Base-by-base conservation (phyloP, 1,140 invertebrate species). In the Drusus annulatus region DNA sequence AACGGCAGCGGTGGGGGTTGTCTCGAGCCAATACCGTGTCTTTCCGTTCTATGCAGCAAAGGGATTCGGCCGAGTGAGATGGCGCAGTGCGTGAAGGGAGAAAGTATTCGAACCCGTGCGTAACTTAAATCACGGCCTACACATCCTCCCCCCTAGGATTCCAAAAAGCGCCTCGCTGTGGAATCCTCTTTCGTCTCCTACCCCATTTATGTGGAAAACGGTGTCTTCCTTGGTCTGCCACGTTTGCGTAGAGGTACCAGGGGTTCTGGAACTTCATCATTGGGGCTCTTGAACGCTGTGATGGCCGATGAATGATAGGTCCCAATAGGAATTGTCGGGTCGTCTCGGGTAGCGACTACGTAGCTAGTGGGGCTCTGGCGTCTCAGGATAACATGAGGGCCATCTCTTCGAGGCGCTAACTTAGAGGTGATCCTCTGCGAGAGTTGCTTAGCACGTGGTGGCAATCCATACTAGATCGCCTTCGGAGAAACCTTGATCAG, bases 371-470 rank as follows among this genome's bases (percentile, higher is more conserved):
- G 65, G 15, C 65, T 23, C 15, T 69, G 5, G 16, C 21, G 1
- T 63, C 28, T 17, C 21, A 63, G 28, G 3, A 63, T 31, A 7
- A 36, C 17, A 31, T 69, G 19, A 6, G 28, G 65, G 16, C 23
- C 65, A n/a, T 69, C 36, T 6, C 65, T 5, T n/a, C 65, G 28
- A n/a, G 65, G 65, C 3, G 65, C 65, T 16, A 69, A 15, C 19
- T 69, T 69, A 4, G 25, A 36, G 16, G 2, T 69, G n/a, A n/a
- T 7, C 19, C 28, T 28, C 17, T 69, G 23, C 2, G 1, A 2
- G 65, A 16, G 15, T 69, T 28, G 31, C 65, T 69, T 4, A 69
- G 5, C 23, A 23, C 21, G 7, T 36, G 23, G 13, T 45, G n/a
- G 23, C 45, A 2, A 73, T 23, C 19, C n/a, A 54, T 1, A 51